Conservation (phyloP, 53 echinoderm and acorn worm genomes). For the Antedon mediterranea region DNA sequence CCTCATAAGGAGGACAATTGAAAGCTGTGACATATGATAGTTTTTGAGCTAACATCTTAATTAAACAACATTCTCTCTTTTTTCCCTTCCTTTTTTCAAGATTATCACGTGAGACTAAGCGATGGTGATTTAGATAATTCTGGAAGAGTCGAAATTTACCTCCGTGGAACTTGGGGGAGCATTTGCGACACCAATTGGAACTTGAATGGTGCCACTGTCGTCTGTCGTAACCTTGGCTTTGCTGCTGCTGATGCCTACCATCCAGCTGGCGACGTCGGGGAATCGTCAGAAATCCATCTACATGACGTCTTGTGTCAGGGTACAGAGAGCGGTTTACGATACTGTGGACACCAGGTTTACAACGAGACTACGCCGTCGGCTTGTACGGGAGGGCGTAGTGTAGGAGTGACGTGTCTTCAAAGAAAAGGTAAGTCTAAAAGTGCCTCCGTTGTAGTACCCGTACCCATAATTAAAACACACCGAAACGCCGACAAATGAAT, state of each 20-base stretch:
- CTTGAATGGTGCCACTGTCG: not conserved
- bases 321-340: not conserved
- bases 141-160: not conserved
- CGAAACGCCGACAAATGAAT: too few relatives aligned
- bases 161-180: not conserved
- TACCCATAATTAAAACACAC: too few relatives aligned
- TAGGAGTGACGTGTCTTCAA: not conserved
- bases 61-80: too few relatives aligned
- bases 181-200: not conserved
- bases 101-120: not conserved
- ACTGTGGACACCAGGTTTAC: not conserved
- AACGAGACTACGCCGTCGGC: not conserved
- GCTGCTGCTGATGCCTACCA: not conserved
- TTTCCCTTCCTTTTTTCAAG: not conserved
- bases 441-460: too few relatives aligned
- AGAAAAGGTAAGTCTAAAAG: not conserved
- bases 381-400: not conserved
- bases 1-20: too few relatives aligned
- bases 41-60: too few relatives aligned
- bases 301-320: not conserved
- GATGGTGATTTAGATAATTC: not conserved
- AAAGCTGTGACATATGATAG: too few relatives aligned
- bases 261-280: not conserved
- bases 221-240: not conserved
- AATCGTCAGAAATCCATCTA: not conserved